Evolutionary conservation across 30 jellyfish, hydroid and myxozoan species (phyloP).

Genomic region (Chrysaora quinquecirrha): DNA sequence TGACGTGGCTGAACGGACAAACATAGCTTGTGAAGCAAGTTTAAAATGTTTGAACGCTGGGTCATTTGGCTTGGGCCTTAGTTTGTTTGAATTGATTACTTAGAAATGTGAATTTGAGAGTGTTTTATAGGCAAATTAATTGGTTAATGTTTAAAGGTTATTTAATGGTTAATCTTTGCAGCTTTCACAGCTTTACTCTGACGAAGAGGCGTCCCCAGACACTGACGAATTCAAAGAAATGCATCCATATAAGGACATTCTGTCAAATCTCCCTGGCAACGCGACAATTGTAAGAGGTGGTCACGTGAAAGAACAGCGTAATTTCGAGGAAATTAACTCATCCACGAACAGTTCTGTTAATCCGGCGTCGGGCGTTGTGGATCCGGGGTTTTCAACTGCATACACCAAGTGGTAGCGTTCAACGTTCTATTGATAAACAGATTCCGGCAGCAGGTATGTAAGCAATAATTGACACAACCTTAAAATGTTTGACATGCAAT

Average conservation of each 20-base stretch:
- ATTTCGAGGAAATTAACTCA: conserved; percentile 38
- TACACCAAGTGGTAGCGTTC: conserved; percentile 45
- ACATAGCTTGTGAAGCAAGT: too few species aligned
- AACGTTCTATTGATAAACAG: conserved; percentile 16
- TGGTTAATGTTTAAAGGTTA: too few species aligned
- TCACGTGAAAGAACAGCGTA: conserved; percentile 81
- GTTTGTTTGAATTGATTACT: too few species aligned
- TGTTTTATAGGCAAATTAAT: too few species aligned
- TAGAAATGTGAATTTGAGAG: too few species aligned
- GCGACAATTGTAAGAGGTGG: conserved; percentile 98
- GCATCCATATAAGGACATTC: conserved; percentile 94
- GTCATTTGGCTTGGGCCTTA: too few species aligned
- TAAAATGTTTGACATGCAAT: too few species aligned
- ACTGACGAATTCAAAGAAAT: conserved; percentile 52
- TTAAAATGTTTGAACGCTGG: too few species aligned
- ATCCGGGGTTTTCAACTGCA: conserved; percentile 32
- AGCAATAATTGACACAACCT: too few species aligned
- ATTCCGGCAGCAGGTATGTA: not conserved
- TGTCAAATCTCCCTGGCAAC: conserved; percentile 92
- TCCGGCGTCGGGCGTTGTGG: conserved; percentile 5
- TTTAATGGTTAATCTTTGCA: too few species aligned
- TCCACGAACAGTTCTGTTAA: conserved; percentile 36
- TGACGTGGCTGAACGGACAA: too few species aligned
- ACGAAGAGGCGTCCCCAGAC: conserved; percentile 61
- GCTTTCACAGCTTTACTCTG: conserved; percentile 67